Evolutionary conservation across 35 echinoderm and acorn worm genomes (phyloP), one percentile per base, ranked within the genome.

Genomic region (Ptychodera flava): DNA sequence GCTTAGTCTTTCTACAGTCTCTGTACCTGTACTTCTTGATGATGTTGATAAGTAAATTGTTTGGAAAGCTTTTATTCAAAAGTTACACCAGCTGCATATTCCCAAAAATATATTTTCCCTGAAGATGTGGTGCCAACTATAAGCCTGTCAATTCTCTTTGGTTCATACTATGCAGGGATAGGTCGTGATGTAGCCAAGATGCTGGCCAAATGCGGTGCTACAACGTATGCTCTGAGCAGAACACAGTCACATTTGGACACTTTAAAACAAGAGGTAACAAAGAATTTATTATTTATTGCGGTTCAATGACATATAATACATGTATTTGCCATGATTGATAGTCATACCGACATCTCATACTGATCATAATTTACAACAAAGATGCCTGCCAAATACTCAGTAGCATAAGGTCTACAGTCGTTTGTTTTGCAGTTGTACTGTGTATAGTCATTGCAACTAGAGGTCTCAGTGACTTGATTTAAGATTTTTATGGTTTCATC

Each of bases 221-320:
- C 80, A n/a, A 91, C 92, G 28, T 91, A 79, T 91, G 94, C 94
- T 83, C 35, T 97, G 30, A 97, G 91, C 36, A 36, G 94, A 77
- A 92, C 94, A 16, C 83, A 90, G 31, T 80, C 87, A 45, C 90
- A 96, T 87, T 77, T 96, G 33, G 91, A 96, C 34, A 88, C 77
- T 45, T 77, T 97, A 2, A 92, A 97, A 81, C 2, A 84, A 78
- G 88, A 93, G 91, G 90, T 95, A 16, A 33, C 2, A 32, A 0
- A 16, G 0, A 27, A 36, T 1, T n/a, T n/a, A n/a, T n/a, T n/a
- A n/a, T n/a, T n/a, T 64, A 64, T 64, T 12, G 45, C 22, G 45
- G 6, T 12, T 64, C 6, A 12, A 64, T 64, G 45, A 12, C 6
- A 64, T 22, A 12, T 64, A 12, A 22, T 64, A 12, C 45, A 64